A percentile compares a stretch with the other conserved stretches of the same genome.
These are phyloP conservation scores for Chironomus riparius DNA, from an alignment of 2,888 invertebrate species.

Conservation along the genomic window DNA sequence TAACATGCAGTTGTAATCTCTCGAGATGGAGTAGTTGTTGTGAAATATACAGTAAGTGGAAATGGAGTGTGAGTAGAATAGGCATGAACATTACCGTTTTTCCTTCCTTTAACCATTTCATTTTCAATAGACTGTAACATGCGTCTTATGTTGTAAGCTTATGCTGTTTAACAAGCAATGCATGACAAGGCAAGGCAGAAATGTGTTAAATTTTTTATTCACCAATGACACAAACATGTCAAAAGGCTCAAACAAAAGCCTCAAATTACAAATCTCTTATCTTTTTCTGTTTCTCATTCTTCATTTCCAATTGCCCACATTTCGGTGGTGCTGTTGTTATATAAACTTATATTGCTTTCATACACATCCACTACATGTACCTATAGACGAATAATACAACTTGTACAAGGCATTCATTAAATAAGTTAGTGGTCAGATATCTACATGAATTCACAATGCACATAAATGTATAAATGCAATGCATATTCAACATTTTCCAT, in stretches of 20 bases:
- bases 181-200: background rate
- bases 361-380: too few relatives aligned
- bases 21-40: too few relatives aligned
- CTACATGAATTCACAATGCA: background rate
- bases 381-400: too few relatives aligned
- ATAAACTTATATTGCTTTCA: background rate
- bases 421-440: background rate
- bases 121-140: background rate
- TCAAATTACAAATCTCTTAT: conserved; percentile 4
- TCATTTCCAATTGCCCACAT: background rate
- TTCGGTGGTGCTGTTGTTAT: background rate
- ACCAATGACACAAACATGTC: conserved; percentile 5
- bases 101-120: background rate
- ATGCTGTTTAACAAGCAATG: background rate
- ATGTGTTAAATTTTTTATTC: background rate
- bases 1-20: too few relatives aligned
- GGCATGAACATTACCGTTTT: too few relatives aligned
- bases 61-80: too few relatives aligned
- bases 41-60: too few relatives aligned
- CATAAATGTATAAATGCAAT: background rate
- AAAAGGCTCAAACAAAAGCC: conserved; percentile 10
- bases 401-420: background rate
- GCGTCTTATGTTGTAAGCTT: conserved; percentile 8
- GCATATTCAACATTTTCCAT: background rate
- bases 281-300: background rate